These are phyloP conservation scores for Subacronicta megacephala DNA, from an alignment of 2,888 invertebrate genomes.

Conservation along the genomic window DNA sequence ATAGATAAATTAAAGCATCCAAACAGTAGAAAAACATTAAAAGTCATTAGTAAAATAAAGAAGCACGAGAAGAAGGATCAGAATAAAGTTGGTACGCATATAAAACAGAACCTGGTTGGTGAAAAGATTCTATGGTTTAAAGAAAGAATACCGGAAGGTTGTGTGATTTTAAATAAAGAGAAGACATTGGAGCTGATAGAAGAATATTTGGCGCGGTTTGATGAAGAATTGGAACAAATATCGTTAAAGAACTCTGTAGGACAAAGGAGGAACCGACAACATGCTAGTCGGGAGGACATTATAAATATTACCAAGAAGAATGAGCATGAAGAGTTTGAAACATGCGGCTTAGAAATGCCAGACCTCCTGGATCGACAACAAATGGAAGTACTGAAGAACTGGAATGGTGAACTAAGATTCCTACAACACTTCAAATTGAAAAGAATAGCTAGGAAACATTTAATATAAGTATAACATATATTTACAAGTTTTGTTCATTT, in stretches of 20 bases:
- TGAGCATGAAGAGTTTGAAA: slow-evolving; percentile 93
- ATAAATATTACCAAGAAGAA: slow-evolving; percentile 93
- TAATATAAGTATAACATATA: slow-evolving; percentile 57
- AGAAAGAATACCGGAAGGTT: slow-evolving; percentile 90
- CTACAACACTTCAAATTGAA: slow-evolving; percentile 91
- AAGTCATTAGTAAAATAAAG: slow-evolving; percentile 92
- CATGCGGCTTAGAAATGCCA: slow-evolving; percentile 94
- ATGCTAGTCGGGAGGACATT: slow-evolving; percentile 94
- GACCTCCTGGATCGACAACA: slow-evolving; percentile 91
- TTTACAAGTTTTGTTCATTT: too few species aligned
- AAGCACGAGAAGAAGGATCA: slow-evolving; percentile 91
- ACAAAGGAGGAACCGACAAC: slow-evolving; percentile 93
- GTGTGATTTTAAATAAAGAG: slow-evolving; percentile 88
- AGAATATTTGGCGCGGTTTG: slow-evolving; percentile 89
- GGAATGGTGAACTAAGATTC: slow-evolving; percentile 92
- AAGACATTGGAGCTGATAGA: slow-evolving; percentile 90
- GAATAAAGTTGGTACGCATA: slow-evolving; percentile 90
- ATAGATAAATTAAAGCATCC: slow-evolving; percentile 93
- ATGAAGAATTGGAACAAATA: slow-evolving; percentile 95
- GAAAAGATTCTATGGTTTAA: slow-evolving; percentile 95
- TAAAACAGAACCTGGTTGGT: slow-evolving; percentile 93
- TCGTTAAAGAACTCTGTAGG: slow-evolving; percentile 94
- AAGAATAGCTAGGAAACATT: slow-evolving; percentile 86
- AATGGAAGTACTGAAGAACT: slow-evolving; percentile 89
- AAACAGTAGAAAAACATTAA: slow-evolving; percentile 95